phyloP scores from a whole-genome alignment of 2,797 vertebrate genomes.

The Discoglossus pictus region DNA sequence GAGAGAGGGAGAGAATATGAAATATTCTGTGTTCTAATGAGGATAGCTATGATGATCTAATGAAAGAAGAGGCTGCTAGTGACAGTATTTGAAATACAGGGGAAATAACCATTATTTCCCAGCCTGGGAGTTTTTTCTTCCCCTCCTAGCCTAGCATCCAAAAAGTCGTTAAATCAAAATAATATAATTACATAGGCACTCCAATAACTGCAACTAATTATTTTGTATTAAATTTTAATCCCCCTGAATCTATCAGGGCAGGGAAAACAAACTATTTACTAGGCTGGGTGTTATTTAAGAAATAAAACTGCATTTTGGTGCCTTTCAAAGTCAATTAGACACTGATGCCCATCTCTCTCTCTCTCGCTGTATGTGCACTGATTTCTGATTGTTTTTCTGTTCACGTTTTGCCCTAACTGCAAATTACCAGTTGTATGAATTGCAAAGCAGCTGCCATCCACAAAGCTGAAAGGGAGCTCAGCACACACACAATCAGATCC shows the following conservation, averaged over 20 bases:
- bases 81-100: slow-evolving; percentile 47
- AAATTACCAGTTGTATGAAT: slow-evolving; percentile 94
- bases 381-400: slow-evolving; percentile 91
- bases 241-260: slow-evolving; percentile 45
- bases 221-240: slow-evolving; percentile 51
- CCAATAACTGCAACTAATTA: slow-evolving; percentile 51
- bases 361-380: slow-evolving; percentile 72
- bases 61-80: slow-evolving; percentile 33
- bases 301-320: slow-evolving; percentile 53
- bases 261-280: slow-evolving; percentile 46
- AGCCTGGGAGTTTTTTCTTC: slow-evolving; percentile 30
- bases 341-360: slow-evolving; percentile 47
- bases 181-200: slow-evolving; percentile 49
- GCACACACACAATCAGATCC: slow-evolving; percentile 88
- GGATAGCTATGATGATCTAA: slow-evolving; percentile 40
- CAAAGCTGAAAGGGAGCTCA: slow-evolving; percentile 81
- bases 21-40: slow-evolving; percentile 38
- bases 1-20: slow-evolving; percentile 20
- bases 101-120: slow-evolving; percentile 45
- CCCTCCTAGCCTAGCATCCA: slow-evolving; percentile 27
- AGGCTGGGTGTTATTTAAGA: slow-evolving; percentile 51
- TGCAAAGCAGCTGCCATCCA: slow-evolving; percentile 86
- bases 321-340: slow-evolving; percentile 52
- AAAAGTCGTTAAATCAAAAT: slow-evolving; percentile 49
- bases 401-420: slow-evolving; percentile 91